Conservation (phyloP, 1,140 invertebrate genomes). For the Asbolus verrucosus region DNA sequence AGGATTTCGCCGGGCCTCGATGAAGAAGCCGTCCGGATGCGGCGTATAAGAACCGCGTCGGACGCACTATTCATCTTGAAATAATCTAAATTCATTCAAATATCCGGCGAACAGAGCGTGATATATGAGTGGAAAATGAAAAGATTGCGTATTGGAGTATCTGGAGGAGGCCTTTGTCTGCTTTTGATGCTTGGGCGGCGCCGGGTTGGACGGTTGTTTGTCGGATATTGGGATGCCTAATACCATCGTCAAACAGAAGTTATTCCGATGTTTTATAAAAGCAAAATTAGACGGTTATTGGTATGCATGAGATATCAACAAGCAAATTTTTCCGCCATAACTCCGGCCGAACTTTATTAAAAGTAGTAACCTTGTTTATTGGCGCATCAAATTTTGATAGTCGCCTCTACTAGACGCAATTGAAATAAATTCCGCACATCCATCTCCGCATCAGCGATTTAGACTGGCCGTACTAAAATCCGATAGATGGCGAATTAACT, state of each 20-base stretch:
- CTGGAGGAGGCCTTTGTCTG: slow-evolving; percentile 39
- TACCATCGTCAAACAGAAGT: slow-evolving; percentile 39
- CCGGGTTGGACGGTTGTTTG: slow-evolving; percentile 12
- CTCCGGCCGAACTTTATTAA: slow-evolving; percentile 17
- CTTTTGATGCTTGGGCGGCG: slow-evolving; percentile 44
- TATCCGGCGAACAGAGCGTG: slow-evolving; percentile 41
- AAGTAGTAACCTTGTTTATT: slow-evolving; percentile 23
- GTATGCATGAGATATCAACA: slow-evolving; percentile 44
- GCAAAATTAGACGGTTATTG: slow-evolving; percentile 39
- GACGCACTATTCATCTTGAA: slow-evolving; percentile 41
- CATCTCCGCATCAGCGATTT: slow-evolving; percentile 17
- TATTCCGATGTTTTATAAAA: slow-evolving; percentile 38
- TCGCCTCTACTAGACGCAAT: slow-evolving; percentile 22
- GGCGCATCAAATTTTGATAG: slow-evolving; percentile 32
- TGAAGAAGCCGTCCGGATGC: too few relatives aligned
- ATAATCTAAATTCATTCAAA: slow-evolving; percentile 46
- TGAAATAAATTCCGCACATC: slow-evolving; percentile 14
- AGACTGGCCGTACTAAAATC: slow-evolving; percentile 16
- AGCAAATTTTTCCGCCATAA: slow-evolving; percentile 32
- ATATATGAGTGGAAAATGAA: slow-evolving; percentile 46
- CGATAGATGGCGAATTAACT: background rate
- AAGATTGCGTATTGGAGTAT: slow-evolving; percentile 38
- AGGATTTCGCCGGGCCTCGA: background rate
- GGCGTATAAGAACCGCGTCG: too few relatives aligned
- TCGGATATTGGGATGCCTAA: slow-evolving; percentile 27